A percentile compares a stretch with the other conserved stretches of the same genome.
These are phyloP conservation scores for Enteromius mattozi DNA, from an alignment of 2,797 vertebrate species.

Conservation along the genomic window DNA sequence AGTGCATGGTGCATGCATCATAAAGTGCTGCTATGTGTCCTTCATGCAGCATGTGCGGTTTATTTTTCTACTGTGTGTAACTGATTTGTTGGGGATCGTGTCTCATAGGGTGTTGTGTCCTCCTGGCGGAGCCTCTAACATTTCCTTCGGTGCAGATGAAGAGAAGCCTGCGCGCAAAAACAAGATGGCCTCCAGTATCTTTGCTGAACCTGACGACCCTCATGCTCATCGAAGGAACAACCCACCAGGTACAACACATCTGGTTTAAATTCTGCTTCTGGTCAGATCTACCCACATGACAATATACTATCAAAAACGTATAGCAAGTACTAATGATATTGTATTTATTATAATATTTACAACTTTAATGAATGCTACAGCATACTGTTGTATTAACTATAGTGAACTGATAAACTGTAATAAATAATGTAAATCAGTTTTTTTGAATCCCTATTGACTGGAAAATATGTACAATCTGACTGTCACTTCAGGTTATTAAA, in stretches of 20 bases:
- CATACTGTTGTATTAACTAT: too few relatives aligned
- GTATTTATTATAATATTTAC: too few relatives aligned
- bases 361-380: too few relatives aligned
- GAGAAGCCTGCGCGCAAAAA: constrained; percentile 85
- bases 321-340: too few relatives aligned
- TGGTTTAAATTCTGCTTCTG: constrained; percentile 22
- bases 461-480: background rate
- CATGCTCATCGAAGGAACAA: constrained; percentile 86
- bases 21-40: background rate
- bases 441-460: background rate
- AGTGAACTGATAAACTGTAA: too few relatives aligned
- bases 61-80: background rate
- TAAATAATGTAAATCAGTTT: background rate
- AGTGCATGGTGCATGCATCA: background rate
- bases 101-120: constrained; percentile 88
- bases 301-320: too few relatives aligned
- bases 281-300: background rate
- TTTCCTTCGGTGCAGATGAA: constrained; percentile 88
- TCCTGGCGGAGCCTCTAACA: constrained; percentile 92
- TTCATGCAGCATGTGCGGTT: background rate
- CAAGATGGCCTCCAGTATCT: constrained; percentile 97
- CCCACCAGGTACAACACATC: constrained; percentile 77
- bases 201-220: constrained; percentile 90
- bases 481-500: background rate
- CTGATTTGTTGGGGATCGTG: background rate